Conservation (phyloP, 2,888 invertebrate species). For the Drosophila pseudotalamancana region DNA sequence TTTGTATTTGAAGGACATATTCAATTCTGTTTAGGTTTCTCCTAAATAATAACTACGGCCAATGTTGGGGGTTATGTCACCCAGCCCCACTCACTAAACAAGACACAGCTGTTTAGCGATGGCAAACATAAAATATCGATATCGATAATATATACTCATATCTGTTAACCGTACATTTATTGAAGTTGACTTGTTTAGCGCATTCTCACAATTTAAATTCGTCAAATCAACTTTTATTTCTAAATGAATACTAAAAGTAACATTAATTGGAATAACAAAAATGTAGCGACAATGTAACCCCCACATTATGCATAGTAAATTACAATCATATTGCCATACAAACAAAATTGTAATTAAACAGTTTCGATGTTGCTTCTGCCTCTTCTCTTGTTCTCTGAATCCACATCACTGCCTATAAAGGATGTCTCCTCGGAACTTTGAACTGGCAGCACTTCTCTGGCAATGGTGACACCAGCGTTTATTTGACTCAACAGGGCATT, state of each 20-base stretch:
- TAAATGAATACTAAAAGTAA: constrained; percentile 40
- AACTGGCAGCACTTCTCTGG: constrained; percentile 68
- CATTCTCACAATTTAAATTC: constrained; percentile 26
- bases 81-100: constrained; percentile 19
- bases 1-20: constrained; percentile 88
- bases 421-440: constrained; percentile 91
- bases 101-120: constrained; percentile 43
- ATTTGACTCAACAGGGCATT: constrained; percentile 60
- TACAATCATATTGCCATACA: constrained; percentile 37
- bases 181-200: neutral
- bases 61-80: constrained; percentile 64
- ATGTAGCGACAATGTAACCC: constrained; percentile 42
- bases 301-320: constrained; percentile 31
- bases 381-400: constrained; percentile 72
- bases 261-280: constrained; percentile 58
- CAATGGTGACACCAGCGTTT: constrained; percentile 68
- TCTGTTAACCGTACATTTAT: neutral
- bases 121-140: constrained; percentile 20
- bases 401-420: constrained; percentile 86
- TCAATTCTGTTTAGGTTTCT: neutral
- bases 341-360: constrained; percentile 79
- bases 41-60: neutral
- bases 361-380: constrained; percentile 86
- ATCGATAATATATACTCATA: neutral
- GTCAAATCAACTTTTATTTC: constrained; percentile 57